Percentiles rank a stretch among this genome's conserved stretches.
phyloP scores from a whole-genome alignment of 2,113 vertebrate species.

The Ciconia maguari region DNA sequence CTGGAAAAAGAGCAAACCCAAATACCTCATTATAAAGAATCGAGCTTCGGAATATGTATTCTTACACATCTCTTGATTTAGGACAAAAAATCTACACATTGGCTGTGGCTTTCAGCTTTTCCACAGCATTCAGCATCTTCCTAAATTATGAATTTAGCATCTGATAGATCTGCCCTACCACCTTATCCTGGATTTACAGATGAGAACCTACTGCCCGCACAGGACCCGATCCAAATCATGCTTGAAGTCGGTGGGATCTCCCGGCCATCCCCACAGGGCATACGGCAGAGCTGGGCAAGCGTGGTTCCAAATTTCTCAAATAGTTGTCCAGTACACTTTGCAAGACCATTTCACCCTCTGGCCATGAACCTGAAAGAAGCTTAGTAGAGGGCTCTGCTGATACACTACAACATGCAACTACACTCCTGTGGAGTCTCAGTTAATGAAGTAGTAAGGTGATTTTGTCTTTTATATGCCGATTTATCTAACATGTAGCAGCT shows the following conservation, averaged over 20 bases:
- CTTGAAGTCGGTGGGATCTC: neutral
- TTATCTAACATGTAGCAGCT: neutral
- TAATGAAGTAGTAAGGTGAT: neutral
- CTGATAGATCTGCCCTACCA: neutral
- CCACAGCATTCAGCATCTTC: neutral
- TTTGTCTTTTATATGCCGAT: neutral
- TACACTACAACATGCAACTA: neutral
- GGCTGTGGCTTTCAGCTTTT: neutral
- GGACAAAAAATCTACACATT: neutral
- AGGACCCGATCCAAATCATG: neutral
- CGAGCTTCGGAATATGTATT: neutral
- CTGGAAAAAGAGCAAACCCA: neutral
- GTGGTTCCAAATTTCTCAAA: neutral
- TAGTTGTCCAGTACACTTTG: neutral
- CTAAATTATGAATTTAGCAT: neutral
- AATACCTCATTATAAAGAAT: neutral
- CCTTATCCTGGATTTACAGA: neutral
- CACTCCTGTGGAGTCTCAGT: neutral
- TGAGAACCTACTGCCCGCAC: neutral
- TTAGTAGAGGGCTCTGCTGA: neutral
- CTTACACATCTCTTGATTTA: neutral
- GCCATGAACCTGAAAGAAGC: neutral
- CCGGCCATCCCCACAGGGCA: accelerated
- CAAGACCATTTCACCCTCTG: neutral
- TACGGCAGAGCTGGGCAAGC: accelerated